Percentiles rank a stretch among this genome's conserved stretches.
Evolutionary conservation across 1,140 invertebrate genomes (phyloP).

Genomic region (Camponotus floridanus): DNA sequence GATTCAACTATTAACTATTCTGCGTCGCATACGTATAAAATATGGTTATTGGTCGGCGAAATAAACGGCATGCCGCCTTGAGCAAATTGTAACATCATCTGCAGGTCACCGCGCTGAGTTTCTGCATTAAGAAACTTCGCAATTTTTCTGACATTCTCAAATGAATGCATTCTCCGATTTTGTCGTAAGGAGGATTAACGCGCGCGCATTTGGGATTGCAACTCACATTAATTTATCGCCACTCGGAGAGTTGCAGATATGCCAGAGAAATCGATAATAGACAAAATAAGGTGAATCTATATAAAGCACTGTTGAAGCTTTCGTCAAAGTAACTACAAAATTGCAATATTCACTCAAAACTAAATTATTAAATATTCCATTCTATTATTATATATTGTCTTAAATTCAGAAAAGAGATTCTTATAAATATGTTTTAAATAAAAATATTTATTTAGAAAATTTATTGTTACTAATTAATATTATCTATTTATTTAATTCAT

Average conservation of each 20-base stretch:
- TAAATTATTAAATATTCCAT: not conserved
- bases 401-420: not conserved
- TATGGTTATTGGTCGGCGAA: slow-evolving; percentile 49
- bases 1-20: slow-evolving; percentile 40
- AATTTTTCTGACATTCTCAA: slow-evolving; percentile 66
- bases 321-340: not conserved
- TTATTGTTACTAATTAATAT: not conserved
- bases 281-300: slow-evolving; percentile 18
- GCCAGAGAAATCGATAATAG: slow-evolving; percentile 33
- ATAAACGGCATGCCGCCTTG: slow-evolving; percentile 38
- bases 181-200: slow-evolving; percentile 69
- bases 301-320: not conserved
- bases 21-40: slow-evolving; percentile 51
- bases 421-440: not conserved
- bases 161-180: slow-evolving; percentile 67
- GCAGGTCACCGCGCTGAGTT: slow-evolving; percentile 32
- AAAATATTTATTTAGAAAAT: not conserved
- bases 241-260: slow-evolving; percentile 15
- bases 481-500: slow-evolving; percentile 1
- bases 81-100: slow-evolving; percentile 40
- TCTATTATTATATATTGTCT: not conserved
- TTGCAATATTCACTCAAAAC: not conserved
- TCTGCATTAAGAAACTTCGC: slow-evolving; percentile 49
- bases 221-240: slow-evolving; percentile 66
- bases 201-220: slow-evolving; percentile 56